Conservation (phyloP, 2,797 vertebrate species). For the Pangasius mekongensis region DNA sequence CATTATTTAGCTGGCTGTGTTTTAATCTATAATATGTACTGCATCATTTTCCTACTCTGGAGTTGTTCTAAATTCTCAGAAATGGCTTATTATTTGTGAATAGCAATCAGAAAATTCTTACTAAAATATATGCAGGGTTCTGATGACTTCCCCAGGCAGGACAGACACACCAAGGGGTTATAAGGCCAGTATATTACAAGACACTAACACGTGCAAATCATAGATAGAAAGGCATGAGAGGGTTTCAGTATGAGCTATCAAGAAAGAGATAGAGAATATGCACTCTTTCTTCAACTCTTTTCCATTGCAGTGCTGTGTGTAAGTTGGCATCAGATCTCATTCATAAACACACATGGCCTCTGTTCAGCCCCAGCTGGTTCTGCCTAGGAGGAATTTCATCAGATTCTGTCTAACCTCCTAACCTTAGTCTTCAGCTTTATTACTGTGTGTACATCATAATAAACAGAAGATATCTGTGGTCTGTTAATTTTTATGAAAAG, state of each 20-base stretch:
- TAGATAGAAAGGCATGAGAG: background rate
- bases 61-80: slow-evolving; percentile 59
- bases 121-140: slow-evolving; percentile 9
- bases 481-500: background rate
- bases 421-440: background rate
- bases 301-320: background rate
- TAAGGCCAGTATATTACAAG: background rate
- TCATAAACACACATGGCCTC: background rate
- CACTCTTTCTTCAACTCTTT: background rate
- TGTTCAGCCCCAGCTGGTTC: background rate
- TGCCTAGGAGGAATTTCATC: slow-evolving; percentile 16
- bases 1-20: slow-evolving; percentile 56
- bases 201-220: background rate
- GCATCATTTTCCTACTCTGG: slow-evolving; percentile 54
- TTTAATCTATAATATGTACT: slow-evolving; percentile 52
- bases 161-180: slow-evolving; percentile 9
- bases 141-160: slow-evolving; percentile 31
- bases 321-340: background rate
- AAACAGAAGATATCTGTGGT: background rate
- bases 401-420: slow-evolving; percentile 4
- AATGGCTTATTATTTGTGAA: slow-evolving; percentile 42
- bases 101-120: slow-evolving; percentile 33
- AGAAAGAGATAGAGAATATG: background rate
- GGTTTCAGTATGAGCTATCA: background rate
- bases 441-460: background rate